A percentile compares a stretch with the other conserved stretches of the same genome.
Conservation (phyloP, 2,113 vertebrate genomes). For the Hymenochirus boettgeri region DNA sequence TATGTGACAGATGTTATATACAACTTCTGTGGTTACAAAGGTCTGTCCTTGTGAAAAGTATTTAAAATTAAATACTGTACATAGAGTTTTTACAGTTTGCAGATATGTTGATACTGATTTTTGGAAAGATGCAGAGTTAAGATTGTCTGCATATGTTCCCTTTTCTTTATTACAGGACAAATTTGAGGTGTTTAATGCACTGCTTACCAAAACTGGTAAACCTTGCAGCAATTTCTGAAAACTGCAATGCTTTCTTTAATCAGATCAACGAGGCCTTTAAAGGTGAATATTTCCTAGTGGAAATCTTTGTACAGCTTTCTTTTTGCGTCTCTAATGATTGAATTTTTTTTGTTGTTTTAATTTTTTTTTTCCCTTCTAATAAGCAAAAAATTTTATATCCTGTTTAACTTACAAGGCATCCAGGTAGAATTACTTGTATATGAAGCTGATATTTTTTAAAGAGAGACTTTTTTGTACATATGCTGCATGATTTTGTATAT, state of each 20-base stretch:
- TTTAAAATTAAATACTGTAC: conserved; percentile 78
- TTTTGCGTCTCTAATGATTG: conserved; percentile 67
- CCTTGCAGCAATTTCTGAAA: conserved; percentile 60
- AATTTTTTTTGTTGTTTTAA: conserved; percentile 39
- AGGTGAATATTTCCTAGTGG: conserved; percentile 61
- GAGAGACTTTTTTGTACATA: conserved; percentile 72
- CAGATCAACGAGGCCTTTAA: conserved; percentile 54
- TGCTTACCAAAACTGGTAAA: conserved; percentile 48
- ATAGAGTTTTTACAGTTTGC: conserved; percentile 73
- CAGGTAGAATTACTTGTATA: conserved; percentile 77
- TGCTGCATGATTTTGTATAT: conserved; percentile 68
- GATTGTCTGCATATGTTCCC: conserved; percentile 28
- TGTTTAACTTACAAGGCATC: conserved; percentile 68
- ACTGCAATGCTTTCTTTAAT: conserved; percentile 56
- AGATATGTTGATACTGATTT: conserved; percentile 69
- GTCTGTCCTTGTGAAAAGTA: conserved; percentile 65
- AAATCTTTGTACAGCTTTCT: conserved; percentile 75
- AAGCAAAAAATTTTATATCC: conserved; percentile 71
- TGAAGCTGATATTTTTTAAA: conserved; percentile 77
- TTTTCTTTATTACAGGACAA: background rate
- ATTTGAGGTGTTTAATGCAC: background rate
- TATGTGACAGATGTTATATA: conserved; percentile 64
- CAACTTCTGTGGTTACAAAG: conserved; percentile 63
- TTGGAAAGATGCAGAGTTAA: conserved; percentile 67
- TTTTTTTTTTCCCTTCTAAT: conserved; percentile 56